These are phyloP conservation scores for Strigamia maritima DNA, from an alignment of 2,888 invertebrate species.

Conservation along the genomic window DNA sequence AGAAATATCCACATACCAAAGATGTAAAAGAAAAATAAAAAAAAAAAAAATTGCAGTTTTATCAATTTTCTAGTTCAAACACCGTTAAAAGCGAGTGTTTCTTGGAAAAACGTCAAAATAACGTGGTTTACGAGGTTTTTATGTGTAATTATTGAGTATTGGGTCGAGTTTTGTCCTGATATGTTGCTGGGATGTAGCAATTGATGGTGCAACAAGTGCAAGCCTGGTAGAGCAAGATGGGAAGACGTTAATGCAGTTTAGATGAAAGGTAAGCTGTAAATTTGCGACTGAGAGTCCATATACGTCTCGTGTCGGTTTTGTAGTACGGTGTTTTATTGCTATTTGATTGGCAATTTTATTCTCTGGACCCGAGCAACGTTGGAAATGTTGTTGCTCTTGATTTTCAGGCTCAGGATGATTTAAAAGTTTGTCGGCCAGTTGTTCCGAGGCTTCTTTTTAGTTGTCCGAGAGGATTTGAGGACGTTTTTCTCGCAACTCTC, in stretches of 20 bases:
- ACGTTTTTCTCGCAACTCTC: neutral
- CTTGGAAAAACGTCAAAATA: too few relatives aligned
- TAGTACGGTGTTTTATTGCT: neutral
- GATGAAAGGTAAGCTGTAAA: neutral
- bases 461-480: neutral
- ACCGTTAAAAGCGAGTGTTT: too few relatives aligned
- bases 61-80: too few relatives aligned
- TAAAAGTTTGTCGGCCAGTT: neutral
- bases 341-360: slow-evolving; percentile 1
- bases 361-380: neutral
- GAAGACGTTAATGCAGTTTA: neutral
- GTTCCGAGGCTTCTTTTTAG: neutral
- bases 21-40: too few relatives aligned
- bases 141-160: too few relatives aligned
- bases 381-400: neutral
- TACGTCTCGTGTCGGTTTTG: neutral
- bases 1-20: too few relatives aligned
- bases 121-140: too few relatives aligned
- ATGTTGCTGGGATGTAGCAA: too few relatives aligned
- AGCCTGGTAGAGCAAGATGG: neutral
- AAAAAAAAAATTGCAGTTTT: too few relatives aligned
- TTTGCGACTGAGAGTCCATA: neutral
- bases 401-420: slow-evolving; percentile 3
- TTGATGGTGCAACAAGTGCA: neutral
- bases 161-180: too few relatives aligned